These are phyloP conservation scores for Machimus atricapillus DNA, from an alignment of 2,888 invertebrate species.

Conservation along the genomic window DNA sequence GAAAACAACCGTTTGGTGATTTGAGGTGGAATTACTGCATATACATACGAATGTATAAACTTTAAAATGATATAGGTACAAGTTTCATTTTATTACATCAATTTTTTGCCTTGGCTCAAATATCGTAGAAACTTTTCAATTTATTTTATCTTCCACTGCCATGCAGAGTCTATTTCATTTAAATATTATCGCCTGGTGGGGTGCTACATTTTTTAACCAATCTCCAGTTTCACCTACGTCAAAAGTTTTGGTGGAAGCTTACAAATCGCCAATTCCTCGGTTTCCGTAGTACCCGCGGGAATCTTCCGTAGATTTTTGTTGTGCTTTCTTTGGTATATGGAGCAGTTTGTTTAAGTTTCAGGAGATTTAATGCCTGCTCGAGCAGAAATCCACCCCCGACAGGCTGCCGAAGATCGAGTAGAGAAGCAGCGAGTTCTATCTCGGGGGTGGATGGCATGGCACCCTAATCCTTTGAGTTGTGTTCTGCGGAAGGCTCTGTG, in stretches of 20 bases:
- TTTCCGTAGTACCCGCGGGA: background rate
- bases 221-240: background rate
- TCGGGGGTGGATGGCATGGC: background rate
- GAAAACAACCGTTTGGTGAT: too few species aligned
- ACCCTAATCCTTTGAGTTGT: constrained; percentile 3
- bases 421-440: background rate
- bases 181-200: background rate
- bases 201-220: background rate
- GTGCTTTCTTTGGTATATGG: background rate
- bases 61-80: background rate
- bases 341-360: constrained; percentile 14
- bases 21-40: too few species aligned
- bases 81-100: background rate
- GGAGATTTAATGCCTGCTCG: background rate
- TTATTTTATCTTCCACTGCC: background rate
- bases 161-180: background rate
- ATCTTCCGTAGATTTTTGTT: background rate
- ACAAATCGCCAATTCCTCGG: background rate
- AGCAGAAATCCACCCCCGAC: background rate
- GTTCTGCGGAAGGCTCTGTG: background rate
- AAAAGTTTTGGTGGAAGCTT: background rate
- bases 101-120: background rate
- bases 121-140: background rate
- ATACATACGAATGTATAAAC: too few species aligned
- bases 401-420: background rate